These are phyloP conservation scores for Romanogobio albipinnatus DNA, from an alignment of 2,113 vertebrate genomes.

Conservation along the genomic window DNA sequence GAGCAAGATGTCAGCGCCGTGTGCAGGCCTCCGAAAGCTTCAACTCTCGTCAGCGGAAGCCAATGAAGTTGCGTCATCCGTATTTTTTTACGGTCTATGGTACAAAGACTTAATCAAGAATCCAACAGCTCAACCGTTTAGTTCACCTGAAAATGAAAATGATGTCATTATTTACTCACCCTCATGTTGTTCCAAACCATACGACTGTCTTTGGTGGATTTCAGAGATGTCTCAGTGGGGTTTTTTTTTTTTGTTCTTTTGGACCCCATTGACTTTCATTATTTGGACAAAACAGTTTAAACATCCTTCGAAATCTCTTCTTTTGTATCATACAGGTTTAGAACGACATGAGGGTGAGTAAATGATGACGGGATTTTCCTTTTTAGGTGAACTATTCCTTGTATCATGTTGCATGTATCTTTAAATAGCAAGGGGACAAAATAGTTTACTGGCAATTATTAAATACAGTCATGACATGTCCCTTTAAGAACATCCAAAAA, in stretches of 20 bases:
- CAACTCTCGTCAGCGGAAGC: too few species aligned
- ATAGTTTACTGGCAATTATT: background rate
- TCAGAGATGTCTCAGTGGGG: background rate
- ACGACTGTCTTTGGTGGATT: background rate
- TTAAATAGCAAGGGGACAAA: background rate
- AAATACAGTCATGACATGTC: background rate
- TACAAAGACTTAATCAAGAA: background rate
- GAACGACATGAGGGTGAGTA: background rate
- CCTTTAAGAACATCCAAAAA: background rate
- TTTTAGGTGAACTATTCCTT: background rate
- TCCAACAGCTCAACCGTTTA: background rate
- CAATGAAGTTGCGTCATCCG: too few species aligned
- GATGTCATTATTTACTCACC: background rate
- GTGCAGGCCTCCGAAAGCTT: too few species aligned
- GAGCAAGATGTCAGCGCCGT: too few species aligned
- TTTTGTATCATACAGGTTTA: background rate
- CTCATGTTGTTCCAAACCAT: background rate
- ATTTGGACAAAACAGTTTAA: background rate
- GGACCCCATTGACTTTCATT: slow-evolving; percentile 6
- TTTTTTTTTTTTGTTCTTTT: background rate
- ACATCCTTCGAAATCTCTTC: background rate
- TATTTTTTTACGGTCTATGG: background rate
- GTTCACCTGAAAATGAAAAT: background rate
- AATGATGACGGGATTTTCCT: background rate
- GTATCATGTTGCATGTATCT: background rate